Base-by-base conservation (phyloP, 2,113 vertebrate species). In the Penelope pileata region DNA sequence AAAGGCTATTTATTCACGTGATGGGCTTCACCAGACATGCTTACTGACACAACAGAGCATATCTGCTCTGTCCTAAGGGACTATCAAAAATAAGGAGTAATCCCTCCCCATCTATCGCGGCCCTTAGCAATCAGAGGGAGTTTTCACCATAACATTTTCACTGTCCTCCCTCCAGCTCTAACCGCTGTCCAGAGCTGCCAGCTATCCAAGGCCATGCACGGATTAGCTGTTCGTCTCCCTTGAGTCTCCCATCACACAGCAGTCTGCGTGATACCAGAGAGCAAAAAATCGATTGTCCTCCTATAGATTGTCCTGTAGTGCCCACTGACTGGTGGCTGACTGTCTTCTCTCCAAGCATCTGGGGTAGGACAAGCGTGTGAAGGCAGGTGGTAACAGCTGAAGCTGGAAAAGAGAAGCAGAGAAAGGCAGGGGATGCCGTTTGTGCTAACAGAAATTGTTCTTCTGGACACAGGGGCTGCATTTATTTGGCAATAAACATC, bases 311-410 rank as follows among this genome's bases (percentile, higher is more conserved):
- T 27, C 34, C 64, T 10, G 3, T 3, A 10, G 58, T 26, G 42
- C 70, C 50, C 51, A 34, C 13, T 7, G 29, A 30, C 7, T 64
- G 29, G 7, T 80, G 75, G 50, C 42, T 69, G 45, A 8, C 40
- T 80, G 21, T 51, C 53, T 63, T 59, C 76, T 79, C 53, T 53
- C 50, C 23, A 16, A 68, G 87, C 72, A 67, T 80, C 89, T 92
- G 75, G 54, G 15, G 11, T 16, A 68, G 30, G 64, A n/a, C n/a
- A n/a, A 40, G 0, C 43, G 45, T 69, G 40, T 64, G 76, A 95
- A 91, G 67, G 79, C 73, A 89, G 91, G 91, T 32, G 78, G 83
- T 56, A 94, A 92, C 84, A 96, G 90, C 91, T 77, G 90, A 93
- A 92, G 40, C 40, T 88, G 82, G 63, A 85, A 89, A 85, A 81